Conservation (phyloP, 2,888 invertebrate species). For the Metopia argyrocephala region DNA sequence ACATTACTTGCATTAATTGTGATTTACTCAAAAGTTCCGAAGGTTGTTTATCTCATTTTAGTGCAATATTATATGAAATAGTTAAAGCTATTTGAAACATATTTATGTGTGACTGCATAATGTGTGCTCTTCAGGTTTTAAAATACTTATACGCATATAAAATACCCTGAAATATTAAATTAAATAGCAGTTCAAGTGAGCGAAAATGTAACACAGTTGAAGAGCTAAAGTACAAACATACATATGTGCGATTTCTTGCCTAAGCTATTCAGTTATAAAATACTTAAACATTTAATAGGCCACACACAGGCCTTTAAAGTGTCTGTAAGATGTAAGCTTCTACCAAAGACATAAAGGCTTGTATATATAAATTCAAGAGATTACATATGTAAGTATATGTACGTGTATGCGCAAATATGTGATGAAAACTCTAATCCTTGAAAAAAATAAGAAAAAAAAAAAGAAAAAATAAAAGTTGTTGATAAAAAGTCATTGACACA, state of each 20-base stretch:
- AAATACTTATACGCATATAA: conserved; percentile 21
- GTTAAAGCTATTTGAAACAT: not conserved
- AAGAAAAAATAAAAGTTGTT: conserved; percentile 65
- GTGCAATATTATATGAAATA: not conserved
- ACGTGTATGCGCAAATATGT: not conserved
- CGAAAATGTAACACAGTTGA: not conserved
- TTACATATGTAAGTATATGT: not conserved
- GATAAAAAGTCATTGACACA: conserved; percentile 75
- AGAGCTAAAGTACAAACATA: not conserved
- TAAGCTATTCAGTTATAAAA: not conserved
- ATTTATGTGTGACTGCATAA: not conserved
- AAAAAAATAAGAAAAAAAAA: not conserved
- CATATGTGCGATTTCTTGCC: not conserved
- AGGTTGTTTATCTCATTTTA: not conserved
- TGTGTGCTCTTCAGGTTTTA: not conserved
- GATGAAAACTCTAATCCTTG: not conserved
- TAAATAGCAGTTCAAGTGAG: not conserved
- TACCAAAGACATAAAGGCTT: not conserved
- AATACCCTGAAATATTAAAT: not conserved
- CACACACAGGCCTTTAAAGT: not conserved
- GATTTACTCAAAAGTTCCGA: not conserved
- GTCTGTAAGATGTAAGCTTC: too few species aligned
- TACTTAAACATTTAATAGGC: conserved; percentile 33
- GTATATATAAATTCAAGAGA: not conserved
- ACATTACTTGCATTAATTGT: not conserved